Conservation (phyloP, 2,797 vertebrate genomes). For the Pipistrellus pipistrellus region DNA sequence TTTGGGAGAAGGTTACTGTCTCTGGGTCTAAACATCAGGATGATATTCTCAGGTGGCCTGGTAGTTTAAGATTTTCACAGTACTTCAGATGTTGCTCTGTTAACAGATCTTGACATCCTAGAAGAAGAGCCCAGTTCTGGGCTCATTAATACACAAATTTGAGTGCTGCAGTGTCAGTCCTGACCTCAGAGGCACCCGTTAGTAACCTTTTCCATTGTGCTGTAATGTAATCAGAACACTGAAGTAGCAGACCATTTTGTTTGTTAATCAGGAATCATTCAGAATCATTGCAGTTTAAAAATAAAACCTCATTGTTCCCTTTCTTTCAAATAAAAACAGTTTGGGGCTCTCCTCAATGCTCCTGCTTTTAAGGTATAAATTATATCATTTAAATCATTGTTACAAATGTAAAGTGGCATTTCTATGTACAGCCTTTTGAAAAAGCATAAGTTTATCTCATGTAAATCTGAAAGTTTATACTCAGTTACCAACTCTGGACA, state of each 20-base stretch:
- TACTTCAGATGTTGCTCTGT: slow-evolving; percentile 69
- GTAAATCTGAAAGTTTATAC: slow-evolving; percentile 40
- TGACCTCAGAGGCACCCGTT: slow-evolving; percentile 76
- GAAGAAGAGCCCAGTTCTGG: slow-evolving; percentile 56
- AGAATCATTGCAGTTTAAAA: slow-evolving; percentile 64
- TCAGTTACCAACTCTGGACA: not conserved
- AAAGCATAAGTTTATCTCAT: not conserved
- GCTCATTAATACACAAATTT: slow-evolving; percentile 79
- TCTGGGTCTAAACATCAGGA: slow-evolving; percentile 21
- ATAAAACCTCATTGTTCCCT: not conserved
- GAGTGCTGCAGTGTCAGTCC: slow-evolving; percentile 39
- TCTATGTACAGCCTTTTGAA: slow-evolving; percentile 27
- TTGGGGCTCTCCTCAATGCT: not conserved
- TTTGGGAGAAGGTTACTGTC: slow-evolving; percentile 55
- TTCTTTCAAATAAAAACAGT: slow-evolving; percentile 52
- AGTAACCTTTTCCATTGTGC: slow-evolving; percentile 76
- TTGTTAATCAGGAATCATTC: slow-evolving; percentile 78
- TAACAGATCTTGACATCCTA: slow-evolving; percentile 71
- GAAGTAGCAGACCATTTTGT: slow-evolving; percentile 67
- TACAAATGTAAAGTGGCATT: not conserved
- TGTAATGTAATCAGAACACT: slow-evolving; percentile 63
- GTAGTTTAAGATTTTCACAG: slow-evolving; percentile 52
- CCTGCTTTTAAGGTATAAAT: slow-evolving; percentile 20
- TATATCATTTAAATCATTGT: slow-evolving; percentile 31
- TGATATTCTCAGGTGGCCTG: slow-evolving; percentile 48